phyloP scores from a whole-genome alignment of 2,888 invertebrate species.

The Rhagium mordax region DNA sequence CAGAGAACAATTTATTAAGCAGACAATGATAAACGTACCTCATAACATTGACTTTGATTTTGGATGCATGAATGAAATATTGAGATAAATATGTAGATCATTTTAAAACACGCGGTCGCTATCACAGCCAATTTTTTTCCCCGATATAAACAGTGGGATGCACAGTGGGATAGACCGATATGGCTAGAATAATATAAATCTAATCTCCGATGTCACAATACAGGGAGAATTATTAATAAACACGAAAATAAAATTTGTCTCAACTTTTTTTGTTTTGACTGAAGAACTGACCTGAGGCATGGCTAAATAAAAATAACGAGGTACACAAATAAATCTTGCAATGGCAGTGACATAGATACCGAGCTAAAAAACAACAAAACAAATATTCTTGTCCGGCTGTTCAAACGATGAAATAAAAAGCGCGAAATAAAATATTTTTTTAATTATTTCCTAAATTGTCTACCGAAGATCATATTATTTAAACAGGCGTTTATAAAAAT shows the following conservation, averaged over 20 bases:
- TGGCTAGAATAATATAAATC: neutral
- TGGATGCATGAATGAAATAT: conserved; percentile 17
- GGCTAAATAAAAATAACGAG: conserved; percentile 4
- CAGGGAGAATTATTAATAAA: neutral
- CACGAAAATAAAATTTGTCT: neutral
- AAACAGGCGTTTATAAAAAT: too few species aligned
- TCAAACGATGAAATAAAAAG: too few species aligned
- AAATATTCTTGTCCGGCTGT: neutral
- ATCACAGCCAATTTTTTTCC: conserved; percentile 21
- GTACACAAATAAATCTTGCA: neutral
- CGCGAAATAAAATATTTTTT: too few species aligned
- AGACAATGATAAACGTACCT: neutral
- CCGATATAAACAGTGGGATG: neutral
- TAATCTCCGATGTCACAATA: neutral
- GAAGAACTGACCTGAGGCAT: conserved; percentile 13
- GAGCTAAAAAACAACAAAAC: neutral
- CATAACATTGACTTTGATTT: conserved; percentile 20
- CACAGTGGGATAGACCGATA: neutral
- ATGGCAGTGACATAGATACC: neutral
- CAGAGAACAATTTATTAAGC: neutral
- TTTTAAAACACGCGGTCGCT: neutral
- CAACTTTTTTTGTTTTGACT: conserved; percentile 16
- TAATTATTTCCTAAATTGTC: too few species aligned
- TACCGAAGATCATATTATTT: too few species aligned
- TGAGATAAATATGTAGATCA: neutral